Evolutionary conservation across 1,140 invertebrate genomes (phyloP).

Genomic region (Formica selysi): DNA sequence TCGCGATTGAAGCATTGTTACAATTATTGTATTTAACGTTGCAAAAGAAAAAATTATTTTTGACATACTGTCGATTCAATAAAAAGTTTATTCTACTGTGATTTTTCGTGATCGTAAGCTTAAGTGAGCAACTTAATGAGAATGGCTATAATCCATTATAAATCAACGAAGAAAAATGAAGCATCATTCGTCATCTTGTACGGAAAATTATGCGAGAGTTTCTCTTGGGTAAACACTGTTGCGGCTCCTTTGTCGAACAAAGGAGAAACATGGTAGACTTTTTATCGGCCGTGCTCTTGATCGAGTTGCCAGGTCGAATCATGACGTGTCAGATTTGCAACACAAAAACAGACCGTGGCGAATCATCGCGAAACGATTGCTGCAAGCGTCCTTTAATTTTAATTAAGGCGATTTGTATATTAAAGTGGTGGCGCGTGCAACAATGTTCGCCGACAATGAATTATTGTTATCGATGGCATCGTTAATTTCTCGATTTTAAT

Average conservation of each 20-base stretch:
- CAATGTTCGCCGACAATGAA: conserved; percentile 47
- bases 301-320: conserved; percentile 9
- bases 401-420: not conserved
- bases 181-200: conserved; percentile 26
- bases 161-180: conserved; percentile 29
- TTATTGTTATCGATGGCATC: conserved; percentile 35
- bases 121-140: not conserved
- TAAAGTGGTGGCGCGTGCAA: conserved; percentile 20
- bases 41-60: not conserved
- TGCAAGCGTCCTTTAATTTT: conserved; percentile 7
- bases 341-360: conserved; percentile 34
- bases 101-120: conserved; percentile 4
- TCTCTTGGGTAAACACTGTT: not conserved
- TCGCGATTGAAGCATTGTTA: not conserved
- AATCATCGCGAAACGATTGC: conserved; percentile 40
- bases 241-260: conserved; percentile 1
- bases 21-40: not conserved
- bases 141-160: conserved; percentile 13
- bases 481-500: conserved; percentile 45
- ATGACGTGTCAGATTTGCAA: conserved; percentile 34
- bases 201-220: conserved; percentile 34
- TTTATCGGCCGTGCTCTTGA: not conserved
- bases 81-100: not conserved
- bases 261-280: conserved; percentile 10
- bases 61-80: not conserved